Evolutionary conservation across 2,797 vertebrate genomes (phyloP).

Genomic region (Ceyx erithaca): DNA sequence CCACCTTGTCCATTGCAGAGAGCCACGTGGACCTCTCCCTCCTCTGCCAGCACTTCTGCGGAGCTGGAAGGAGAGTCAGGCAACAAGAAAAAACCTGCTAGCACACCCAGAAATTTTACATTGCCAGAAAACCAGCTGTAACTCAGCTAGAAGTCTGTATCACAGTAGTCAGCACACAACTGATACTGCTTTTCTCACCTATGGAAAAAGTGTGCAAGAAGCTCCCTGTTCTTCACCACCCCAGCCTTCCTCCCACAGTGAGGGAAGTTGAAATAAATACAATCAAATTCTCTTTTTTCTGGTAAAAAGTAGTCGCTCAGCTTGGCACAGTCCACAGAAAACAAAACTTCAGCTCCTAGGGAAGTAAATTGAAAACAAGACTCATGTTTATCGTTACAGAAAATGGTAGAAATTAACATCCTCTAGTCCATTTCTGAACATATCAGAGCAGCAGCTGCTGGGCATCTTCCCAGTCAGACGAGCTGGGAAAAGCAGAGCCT

Average conservation of each 20-base stretch:
- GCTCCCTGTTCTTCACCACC: constrained; percentile 90
- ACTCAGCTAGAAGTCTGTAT: neutral
- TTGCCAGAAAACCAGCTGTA: neutral
- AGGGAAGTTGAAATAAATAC: constrained; percentile 94
- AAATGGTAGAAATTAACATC: neutral
- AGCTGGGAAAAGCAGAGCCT: neutral
- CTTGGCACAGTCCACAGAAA: constrained; percentile 89
- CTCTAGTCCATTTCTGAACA: neutral
- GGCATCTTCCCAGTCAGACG: fast-evolving
- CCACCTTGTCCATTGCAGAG: constrained; percentile 96
- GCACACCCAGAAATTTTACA: neutral
- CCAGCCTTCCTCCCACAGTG: constrained; percentile 96
- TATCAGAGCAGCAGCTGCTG: neutral
- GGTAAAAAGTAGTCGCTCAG: constrained; percentile 76
- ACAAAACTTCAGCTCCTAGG: constrained; percentile 86
- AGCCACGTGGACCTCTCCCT: constrained; percentile 89
- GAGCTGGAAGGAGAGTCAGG: constrained; percentile 77
- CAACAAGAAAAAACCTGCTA: neutral
- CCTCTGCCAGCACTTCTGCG: constrained; percentile 82
- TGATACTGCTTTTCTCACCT: constrained; percentile 77
- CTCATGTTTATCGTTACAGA: neutral
- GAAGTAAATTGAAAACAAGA: fast-evolving
- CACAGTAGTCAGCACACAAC: neutral
- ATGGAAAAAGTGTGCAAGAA: constrained; percentile 88
- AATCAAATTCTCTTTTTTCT: constrained; percentile 79